Conservation (phyloP, 2,113 vertebrate genomes). For the Dipodomys spectabilis region DNA sequence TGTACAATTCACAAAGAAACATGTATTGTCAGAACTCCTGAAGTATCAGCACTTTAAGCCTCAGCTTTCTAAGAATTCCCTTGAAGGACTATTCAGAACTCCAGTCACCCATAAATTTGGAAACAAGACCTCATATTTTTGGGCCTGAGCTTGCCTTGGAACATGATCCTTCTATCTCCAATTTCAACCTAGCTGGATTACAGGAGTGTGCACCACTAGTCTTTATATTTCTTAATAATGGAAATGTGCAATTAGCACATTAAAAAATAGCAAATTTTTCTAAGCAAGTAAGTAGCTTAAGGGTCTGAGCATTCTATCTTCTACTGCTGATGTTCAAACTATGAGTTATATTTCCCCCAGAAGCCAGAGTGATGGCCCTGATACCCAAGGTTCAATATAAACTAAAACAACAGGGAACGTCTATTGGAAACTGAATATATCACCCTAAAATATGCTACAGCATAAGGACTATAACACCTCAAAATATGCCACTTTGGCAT, state of each 20-base stretch:
- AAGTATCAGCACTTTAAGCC: neutral
- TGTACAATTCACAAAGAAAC: neutral
- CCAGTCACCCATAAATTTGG: conserved; percentile 27
- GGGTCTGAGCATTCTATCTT: neutral
- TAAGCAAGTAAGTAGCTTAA: neutral
- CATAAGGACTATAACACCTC: no score
- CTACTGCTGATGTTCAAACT: neutral
- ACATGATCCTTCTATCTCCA: no score
- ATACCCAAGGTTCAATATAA: neutral
- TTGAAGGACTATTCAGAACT: neutral
- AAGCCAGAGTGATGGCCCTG: neutral
- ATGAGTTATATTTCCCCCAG: neutral
- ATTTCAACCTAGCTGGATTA: no score
- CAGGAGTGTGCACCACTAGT: no score
- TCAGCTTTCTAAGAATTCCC: conserved; percentile 16
- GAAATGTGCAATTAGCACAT: neutral
- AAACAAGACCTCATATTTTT: neutral
- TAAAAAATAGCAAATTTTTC: neutral
- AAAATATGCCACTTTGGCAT: neutral
- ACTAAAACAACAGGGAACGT: neutral
- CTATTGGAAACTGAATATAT: neutral
- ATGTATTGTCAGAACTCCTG: conserved; percentile 17
- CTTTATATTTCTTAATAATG: conserved; percentile 9
- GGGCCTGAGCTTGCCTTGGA: no score
- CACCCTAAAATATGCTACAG: neutral